Evolutionary conservation across 2,113 vertebrate genomes (phyloP).

Genomic region (Phrynosoma blainvillii): DNA sequence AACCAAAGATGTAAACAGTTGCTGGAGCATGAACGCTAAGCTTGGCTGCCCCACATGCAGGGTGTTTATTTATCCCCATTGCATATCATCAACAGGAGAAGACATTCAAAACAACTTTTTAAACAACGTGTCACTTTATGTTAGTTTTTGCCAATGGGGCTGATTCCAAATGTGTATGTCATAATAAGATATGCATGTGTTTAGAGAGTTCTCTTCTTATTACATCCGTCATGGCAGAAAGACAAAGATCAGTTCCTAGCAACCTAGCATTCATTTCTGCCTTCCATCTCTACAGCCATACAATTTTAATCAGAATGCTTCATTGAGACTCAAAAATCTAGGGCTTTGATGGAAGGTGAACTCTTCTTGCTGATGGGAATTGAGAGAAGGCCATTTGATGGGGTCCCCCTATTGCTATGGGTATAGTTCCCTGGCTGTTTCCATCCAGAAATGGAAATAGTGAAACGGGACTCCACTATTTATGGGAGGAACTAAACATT

Average conservation of each 20-base stretch:
- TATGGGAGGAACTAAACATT: neutral
- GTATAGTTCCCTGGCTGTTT: neutral
- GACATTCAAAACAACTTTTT: conserved; percentile 68
- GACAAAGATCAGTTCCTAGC: conserved; percentile 42
- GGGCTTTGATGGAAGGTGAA: too few relatives aligned
- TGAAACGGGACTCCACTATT: neutral
- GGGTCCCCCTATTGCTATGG: neutral
- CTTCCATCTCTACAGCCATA: conserved; percentile 38
- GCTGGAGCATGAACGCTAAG: conserved; percentile 59
- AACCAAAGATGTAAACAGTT: conserved; percentile 67
- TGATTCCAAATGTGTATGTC: conserved; percentile 66
- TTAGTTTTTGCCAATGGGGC: conserved; percentile 65
- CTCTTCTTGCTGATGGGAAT: neutral
- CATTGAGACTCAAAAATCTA: conserved; percentile 51
- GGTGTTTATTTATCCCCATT: conserved; percentile 69
- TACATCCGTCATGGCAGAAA: conserved; percentile 47
- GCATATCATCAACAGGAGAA: conserved; percentile 64
- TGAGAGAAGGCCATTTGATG: neutral
- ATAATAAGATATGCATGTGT: conserved; percentile 58
- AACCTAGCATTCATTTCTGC: conserved; percentile 51
- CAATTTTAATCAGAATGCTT: conserved; percentile 61
- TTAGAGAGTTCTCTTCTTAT: conserved; percentile 64
- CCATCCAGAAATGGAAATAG: neutral
- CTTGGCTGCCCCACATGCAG: conserved; percentile 58
- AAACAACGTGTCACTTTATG: conserved; percentile 67